Percentiles rank a stretch among this genome's conserved stretches.
These are phyloP conservation scores for Xenus cinereus DNA, from an alignment of 2,113 vertebrate species.

Conservation along the genomic window DNA sequence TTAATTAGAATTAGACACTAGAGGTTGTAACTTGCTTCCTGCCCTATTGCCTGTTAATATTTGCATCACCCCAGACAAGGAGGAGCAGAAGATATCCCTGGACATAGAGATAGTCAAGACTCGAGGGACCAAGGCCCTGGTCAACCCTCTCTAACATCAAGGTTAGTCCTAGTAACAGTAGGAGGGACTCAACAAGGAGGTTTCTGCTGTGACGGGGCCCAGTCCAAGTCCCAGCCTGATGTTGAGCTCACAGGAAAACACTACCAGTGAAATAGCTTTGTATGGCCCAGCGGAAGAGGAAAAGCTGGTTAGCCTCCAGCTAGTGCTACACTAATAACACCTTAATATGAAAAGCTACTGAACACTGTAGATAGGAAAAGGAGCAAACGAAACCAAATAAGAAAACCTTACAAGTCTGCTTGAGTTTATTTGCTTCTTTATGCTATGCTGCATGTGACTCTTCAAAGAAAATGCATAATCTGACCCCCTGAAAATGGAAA, in stretches of 20 bases:
- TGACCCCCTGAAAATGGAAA: neutral
- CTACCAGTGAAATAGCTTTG: rapidly evolving
- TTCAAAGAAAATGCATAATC: neutral
- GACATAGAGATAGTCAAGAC: neutral
- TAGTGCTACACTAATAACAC: neutral
- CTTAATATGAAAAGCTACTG: neutral
- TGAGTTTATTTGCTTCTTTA: neutral
- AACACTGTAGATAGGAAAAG: neutral
- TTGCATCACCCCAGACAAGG: neutral
- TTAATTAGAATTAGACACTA: neutral
- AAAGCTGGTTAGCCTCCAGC: neutral
- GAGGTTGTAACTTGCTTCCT: neutral
- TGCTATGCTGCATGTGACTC: neutral
- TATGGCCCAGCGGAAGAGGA: rapidly evolving
- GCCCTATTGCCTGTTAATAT: neutral
- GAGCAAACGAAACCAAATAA: neutral
- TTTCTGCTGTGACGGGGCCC: rapidly evolving
- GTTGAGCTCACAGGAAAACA: neutral
- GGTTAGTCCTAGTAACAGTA: neutral
- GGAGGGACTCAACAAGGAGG: neutral
- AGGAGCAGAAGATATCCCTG: neutral
- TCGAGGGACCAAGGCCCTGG: neutral
- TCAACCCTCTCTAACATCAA: neutral
- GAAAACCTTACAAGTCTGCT: neutral
- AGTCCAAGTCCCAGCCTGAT: neutral